Evolutionary conservation across 2,888 invertebrate species (phyloP).

Genomic region (Eremobia ochroleuca): DNA sequence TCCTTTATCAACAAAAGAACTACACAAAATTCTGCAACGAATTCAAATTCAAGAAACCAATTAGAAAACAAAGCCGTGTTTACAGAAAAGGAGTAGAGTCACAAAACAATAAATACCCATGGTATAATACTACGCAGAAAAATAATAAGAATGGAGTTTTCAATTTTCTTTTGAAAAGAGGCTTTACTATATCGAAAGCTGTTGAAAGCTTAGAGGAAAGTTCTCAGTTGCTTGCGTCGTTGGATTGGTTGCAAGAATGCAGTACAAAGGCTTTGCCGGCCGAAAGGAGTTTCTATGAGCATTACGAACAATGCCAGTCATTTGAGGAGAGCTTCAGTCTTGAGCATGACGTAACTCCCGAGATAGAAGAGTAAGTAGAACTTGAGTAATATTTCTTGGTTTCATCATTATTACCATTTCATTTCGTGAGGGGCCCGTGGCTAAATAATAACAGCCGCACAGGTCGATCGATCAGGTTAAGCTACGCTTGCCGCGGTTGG

Average conservation of each 20-base stretch:
- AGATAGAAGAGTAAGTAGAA: constrained; percentile 76
- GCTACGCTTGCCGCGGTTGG: too few relatives aligned
- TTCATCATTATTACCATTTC: background rate
- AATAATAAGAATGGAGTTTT: constrained; percentile 78
- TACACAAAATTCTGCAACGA: constrained; percentile 82
- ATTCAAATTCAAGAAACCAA: constrained; percentile 79
- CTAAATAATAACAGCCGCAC: too few relatives aligned
- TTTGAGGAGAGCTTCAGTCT: constrained; percentile 75
- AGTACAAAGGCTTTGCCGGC: constrained; percentile 79
- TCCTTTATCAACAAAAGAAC: constrained; percentile 85
- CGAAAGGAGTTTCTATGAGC: constrained; percentile 82
- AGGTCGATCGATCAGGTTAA: too few relatives aligned
- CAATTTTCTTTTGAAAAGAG: constrained; percentile 82
- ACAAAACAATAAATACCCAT: constrained; percentile 86
- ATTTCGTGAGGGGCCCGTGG: too few relatives aligned
- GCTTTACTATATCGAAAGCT: constrained; percentile 77
- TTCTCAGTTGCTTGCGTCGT: constrained; percentile 75
- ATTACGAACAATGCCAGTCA: constrained; percentile 81
- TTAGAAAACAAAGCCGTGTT: constrained; percentile 70
- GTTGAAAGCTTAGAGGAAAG: constrained; percentile 75
- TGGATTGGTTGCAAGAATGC: constrained; percentile 82
- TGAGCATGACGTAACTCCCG: constrained; percentile 69
- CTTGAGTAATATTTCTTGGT: background rate
- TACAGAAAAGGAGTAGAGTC: constrained; percentile 80
- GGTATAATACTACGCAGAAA: constrained; percentile 84